Conservation (phyloP, 2,888 invertebrate genomes). For the Tetrapedia diversipes region DNA sequence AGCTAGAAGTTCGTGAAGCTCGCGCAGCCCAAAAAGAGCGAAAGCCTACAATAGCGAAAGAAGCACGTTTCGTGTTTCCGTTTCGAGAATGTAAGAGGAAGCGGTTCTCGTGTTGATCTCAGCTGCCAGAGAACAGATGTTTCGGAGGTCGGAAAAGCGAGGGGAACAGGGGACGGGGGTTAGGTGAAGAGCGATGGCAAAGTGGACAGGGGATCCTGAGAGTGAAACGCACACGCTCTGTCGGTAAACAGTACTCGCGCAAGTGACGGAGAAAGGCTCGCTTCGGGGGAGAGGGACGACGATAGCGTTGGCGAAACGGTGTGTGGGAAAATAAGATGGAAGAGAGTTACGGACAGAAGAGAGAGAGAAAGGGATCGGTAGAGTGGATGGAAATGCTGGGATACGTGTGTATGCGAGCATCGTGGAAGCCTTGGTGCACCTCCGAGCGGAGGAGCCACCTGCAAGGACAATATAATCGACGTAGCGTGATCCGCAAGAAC, state of each 20-base stretch:
- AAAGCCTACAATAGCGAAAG: background rate
- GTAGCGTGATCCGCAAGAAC: conserved; percentile 44
- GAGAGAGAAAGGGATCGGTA: background rate
- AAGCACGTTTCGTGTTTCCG: background rate
- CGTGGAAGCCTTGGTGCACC: conserved; percentile 66
- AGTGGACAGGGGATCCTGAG: conserved; percentile 42
- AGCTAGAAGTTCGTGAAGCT: background rate
- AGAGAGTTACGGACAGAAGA: background rate
- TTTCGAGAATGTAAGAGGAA: background rate
- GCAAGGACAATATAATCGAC: conserved; percentile 54
- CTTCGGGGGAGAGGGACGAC: background rate
- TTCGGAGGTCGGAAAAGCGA: conserved; percentile 20
- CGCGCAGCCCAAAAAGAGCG: background rate
- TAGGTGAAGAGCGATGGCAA: conserved; percentile 10
- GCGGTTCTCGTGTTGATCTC: conserved; percentile 3
- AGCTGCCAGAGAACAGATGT: conserved; percentile 5
- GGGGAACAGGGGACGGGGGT: background rate
- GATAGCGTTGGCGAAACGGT: conserved; percentile 32
- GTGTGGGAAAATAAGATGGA: conserved; percentile 25
- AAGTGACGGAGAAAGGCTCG: conserved; percentile 19
- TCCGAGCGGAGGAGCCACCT: conserved; percentile 69
- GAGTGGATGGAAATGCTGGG: conserved; percentile 14
- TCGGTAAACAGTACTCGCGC: conserved; percentile 23
- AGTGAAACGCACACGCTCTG: conserved; percentile 43
- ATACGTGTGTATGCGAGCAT: conserved; percentile 36